Conservation (phyloP, 2,888 invertebrate genomes). For the Dendrolimus houi region DNA sequence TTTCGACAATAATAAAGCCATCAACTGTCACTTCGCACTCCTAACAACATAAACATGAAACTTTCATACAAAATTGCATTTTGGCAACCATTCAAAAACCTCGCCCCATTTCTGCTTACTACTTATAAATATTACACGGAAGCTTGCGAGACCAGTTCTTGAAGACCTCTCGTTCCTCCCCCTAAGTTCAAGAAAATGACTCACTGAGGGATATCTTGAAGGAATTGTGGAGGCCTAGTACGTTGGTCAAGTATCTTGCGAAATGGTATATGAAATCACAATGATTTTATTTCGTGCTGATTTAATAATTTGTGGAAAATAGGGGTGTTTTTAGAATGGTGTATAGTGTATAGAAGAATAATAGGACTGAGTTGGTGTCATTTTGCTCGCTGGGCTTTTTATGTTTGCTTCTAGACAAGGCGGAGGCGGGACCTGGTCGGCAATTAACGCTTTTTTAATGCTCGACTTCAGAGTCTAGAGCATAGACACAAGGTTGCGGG, state of each 20-base stretch:
- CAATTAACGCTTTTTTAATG: no score
- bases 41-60: background rate
- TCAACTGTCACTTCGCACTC: background rate
- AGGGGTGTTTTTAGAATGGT: no score
- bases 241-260: background rate
- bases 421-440: no score
- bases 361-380: no score
- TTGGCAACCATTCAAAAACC: slow-evolving; percentile 9
- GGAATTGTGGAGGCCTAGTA: background rate
- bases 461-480: no score
- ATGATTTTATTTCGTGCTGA: background rate
- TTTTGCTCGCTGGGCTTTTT: no score
- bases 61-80: slow-evolving; percentile 4
- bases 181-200: background rate
- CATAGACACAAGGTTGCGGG: no score
- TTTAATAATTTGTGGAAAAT: background rate
- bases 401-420: no score
- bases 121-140: slow-evolving; percentile 15
- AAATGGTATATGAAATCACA: background rate
- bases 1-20: background rate
- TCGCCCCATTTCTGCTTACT: slow-evolving; percentile 13
- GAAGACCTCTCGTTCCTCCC: background rate
- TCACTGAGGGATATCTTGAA: background rate
- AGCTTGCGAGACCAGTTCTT: slow-evolving; percentile 1
- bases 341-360: no score